These are phyloP conservation scores for Apodemia zela DNA, from an alignment of 2,888 invertebrate species.

Conservation along the genomic window DNA sequence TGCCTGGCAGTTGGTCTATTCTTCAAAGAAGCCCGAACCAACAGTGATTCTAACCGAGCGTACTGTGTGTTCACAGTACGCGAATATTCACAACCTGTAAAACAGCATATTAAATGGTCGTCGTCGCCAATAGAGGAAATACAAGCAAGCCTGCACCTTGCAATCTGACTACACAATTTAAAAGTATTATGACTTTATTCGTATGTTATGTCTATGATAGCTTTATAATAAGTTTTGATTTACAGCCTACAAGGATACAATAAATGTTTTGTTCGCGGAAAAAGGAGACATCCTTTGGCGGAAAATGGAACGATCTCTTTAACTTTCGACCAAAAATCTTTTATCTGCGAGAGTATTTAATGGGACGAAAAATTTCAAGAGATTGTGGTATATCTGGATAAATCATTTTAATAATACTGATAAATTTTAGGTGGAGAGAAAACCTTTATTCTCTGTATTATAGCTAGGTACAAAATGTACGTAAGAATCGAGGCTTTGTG, in stretches of 20 bases:
- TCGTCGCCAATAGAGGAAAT: no score
- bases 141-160: no score
- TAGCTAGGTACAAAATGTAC: not conserved
- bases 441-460: not conserved
- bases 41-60: no score
- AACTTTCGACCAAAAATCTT: conserved; percentile 6
- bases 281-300: not conserved
- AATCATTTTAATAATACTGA: conserved; percentile 5
- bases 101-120: no score
- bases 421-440: not conserved
- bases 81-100: no score
- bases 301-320: not conserved
- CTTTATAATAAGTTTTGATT: not conserved
- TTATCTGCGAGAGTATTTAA: conserved; percentile 10
- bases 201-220: not conserved
- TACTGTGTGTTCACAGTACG: no score
- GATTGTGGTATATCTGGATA: conserved; percentile 2
- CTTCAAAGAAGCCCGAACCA: no score
- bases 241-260: not conserved
- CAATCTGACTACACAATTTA: not conserved
- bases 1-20: no score
- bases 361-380: conserved; percentile 6
- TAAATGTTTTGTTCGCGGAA: not conserved
- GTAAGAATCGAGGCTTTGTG: not conserved
- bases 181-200: not conserved